These are phyloP conservation scores for Drosophila tani DNA, from an alignment of 1,140 invertebrate species.

Conservation along the genomic window DNA sequence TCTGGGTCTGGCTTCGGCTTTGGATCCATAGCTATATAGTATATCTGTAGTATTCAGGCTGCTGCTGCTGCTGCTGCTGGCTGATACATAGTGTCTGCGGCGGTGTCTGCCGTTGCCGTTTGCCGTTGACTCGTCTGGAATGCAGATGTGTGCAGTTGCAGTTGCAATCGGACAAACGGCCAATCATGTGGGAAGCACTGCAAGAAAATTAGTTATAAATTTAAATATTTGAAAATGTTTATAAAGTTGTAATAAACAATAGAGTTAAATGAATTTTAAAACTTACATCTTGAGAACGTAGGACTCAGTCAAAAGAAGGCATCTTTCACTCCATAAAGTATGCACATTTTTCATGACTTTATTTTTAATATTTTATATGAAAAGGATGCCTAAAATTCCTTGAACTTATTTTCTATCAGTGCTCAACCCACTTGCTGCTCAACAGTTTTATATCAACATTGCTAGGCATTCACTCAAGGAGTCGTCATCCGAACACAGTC, in stretches of 20 bases:
- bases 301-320: neutral
- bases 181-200: constrained; percentile 36
- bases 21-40: constrained; percentile 11
- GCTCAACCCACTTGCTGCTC: constrained; percentile 41
- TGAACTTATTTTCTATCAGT: neutral
- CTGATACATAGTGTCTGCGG: constrained; percentile 24
- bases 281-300: too few relatives aligned
- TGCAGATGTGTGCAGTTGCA: constrained; percentile 65
- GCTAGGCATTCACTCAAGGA: constrained; percentile 46
- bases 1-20: constrained; percentile 59
- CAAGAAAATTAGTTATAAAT: neutral
- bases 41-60: constrained; percentile 25
- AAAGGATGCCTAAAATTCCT: neutral
- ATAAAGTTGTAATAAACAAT: too few relatives aligned
- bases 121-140: constrained; percentile 74
- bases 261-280: neutral
- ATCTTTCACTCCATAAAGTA: neutral
- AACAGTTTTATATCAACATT: constrained; percentile 43
- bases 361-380: neutral
- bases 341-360: neutral
- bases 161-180: constrained; percentile 52
- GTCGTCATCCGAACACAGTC: constrained; percentile 37
- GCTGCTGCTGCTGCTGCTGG: neutral
- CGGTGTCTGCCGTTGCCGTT: constrained; percentile 37
- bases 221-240: neutral